A percentile compares a stretch with the other conserved stretches of the same genome.
Conservation (phyloP, 1,140 invertebrate genomes). For the Dermatophagoides farinae region DNA sequence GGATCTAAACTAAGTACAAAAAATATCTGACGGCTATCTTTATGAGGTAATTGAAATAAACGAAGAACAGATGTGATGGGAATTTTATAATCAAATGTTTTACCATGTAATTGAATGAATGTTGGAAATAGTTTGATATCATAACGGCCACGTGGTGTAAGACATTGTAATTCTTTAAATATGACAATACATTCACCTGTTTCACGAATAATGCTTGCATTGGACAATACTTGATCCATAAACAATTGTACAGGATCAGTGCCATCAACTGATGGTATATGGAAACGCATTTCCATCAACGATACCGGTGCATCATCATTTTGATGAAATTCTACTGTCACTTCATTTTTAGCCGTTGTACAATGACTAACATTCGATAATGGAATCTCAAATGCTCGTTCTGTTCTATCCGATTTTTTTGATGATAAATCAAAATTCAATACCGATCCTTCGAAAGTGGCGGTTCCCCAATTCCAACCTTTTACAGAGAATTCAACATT, state of each 20-base stretch:
- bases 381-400: conserved; percentile 80
- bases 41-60: conserved; percentile 85
- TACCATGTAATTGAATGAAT: conserved; percentile 96
- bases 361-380: conserved; percentile 86
- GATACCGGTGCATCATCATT: conserved; percentile 95
- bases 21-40: conserved; percentile 92
- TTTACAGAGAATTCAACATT: conserved; percentile 73
- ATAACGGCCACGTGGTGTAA: conserved; percentile 96
- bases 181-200: conserved; percentile 93
- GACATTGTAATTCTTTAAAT: conserved; percentile 87
- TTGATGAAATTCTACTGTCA: conserved; percentile 92
- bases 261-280: conserved; percentile 71
- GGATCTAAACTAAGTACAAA: conserved; percentile 95
- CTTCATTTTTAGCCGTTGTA: conserved; percentile 93
- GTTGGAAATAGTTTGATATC: conserved; percentile 95
- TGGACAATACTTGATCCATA: conserved; percentile 75
- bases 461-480: conserved; percentile 98
- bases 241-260: conserved; percentile 79
- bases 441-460: conserved; percentile 71
- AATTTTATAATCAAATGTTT: conserved; percentile 99
- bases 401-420: conserved; percentile 38
- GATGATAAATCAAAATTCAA: conserved; percentile 62
- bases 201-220: conserved; percentile 90
- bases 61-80: conserved; percentile 84
- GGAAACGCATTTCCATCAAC: conserved; percentile 91